phyloP scores from a whole-genome alignment of 1,140 invertebrate genomes.

The Pogonomyrmex barbatus region DNA sequence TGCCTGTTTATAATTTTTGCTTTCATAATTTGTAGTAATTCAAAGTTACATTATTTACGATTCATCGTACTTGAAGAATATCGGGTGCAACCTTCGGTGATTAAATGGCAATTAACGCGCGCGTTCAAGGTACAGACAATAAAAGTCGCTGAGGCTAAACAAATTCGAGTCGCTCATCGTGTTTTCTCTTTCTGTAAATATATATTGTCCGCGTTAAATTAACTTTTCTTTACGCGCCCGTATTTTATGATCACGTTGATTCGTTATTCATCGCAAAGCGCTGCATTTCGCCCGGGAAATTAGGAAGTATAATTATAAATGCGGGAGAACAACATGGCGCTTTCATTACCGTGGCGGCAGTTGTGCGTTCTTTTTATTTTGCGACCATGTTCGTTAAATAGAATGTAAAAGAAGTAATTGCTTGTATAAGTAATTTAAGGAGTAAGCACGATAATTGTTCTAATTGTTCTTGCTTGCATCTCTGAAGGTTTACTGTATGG shows the following conservation, averaged over 20 bases:
- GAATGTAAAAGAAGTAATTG: constrained; percentile 29
- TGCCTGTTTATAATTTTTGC: not conserved
- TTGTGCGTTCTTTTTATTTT: constrained; percentile 5
- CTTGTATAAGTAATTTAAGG: constrained; percentile 2
- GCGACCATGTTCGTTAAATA: constrained; percentile 34
- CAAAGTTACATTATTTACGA: not conserved
- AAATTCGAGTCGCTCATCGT: constrained; percentile 56
- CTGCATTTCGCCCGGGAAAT: not conserved
- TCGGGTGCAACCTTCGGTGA: constrained; percentile 30
- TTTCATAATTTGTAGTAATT: not conserved
- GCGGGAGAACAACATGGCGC: no score
- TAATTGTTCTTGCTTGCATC: not conserved
- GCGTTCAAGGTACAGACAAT: constrained; percentile 76
- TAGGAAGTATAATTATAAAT: constrained; percentile 22
- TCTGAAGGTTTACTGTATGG: not conserved
- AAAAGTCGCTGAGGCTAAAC: constrained; percentile 76
- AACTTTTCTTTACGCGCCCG: not conserved
- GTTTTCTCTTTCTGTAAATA: constrained; percentile 29
- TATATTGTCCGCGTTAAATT: not conserved
- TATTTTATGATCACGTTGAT: not conserved
- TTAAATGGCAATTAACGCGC: constrained; percentile 74
- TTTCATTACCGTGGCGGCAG: constrained; percentile 20
- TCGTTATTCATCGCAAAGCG: not conserved
- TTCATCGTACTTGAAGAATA: not conserved
- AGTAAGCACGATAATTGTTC: constrained; percentile 1